Percentiles rank a stretch among this genome's conserved stretches.
Conservation (phyloP, 2,888 invertebrate genomes). For the Uropetala carovei region DNA sequence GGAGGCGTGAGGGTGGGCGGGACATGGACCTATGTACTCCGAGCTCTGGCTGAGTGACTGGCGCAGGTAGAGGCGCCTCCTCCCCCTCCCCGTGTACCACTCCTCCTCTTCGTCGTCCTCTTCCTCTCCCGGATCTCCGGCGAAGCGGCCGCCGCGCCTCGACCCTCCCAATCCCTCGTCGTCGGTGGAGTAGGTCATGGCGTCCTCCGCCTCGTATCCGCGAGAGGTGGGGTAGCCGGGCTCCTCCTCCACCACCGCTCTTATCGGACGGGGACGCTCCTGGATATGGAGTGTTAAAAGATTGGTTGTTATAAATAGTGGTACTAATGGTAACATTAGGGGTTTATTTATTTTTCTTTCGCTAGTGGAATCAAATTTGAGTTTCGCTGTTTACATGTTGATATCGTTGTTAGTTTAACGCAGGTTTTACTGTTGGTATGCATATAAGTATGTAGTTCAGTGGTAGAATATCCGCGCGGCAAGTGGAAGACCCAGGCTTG, state of each 20-base stretch:
- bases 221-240: constrained; percentile 71
- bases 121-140: constrained; percentile 46
- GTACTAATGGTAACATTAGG: no score
- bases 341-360: no score
- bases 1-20: constrained; percentile 71
- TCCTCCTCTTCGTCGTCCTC: constrained; percentile 60
- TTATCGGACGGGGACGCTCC: constrained; percentile 71
- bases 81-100: constrained; percentile 49
- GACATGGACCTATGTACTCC: constrained; percentile 72
- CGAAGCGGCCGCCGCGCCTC: constrained; percentile 39
- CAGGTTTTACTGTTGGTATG: no score
- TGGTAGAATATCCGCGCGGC: no score
- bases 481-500: no score
- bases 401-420: no score
- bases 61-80: constrained; percentile 49
- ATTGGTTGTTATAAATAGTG: no score
- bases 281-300: background rate
- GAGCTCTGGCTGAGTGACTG: constrained; percentile 70
- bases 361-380: no score
- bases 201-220: constrained; percentile 71
- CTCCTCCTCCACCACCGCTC: constrained; percentile 67
- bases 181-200: constrained; percentile 36
- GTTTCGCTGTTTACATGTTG: no score
- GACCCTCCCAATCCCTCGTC: background rate
- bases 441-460: no score